Base-by-base conservation (phyloP, 2,797 vertebrate species). In the Eulemur coronatus region DNA sequence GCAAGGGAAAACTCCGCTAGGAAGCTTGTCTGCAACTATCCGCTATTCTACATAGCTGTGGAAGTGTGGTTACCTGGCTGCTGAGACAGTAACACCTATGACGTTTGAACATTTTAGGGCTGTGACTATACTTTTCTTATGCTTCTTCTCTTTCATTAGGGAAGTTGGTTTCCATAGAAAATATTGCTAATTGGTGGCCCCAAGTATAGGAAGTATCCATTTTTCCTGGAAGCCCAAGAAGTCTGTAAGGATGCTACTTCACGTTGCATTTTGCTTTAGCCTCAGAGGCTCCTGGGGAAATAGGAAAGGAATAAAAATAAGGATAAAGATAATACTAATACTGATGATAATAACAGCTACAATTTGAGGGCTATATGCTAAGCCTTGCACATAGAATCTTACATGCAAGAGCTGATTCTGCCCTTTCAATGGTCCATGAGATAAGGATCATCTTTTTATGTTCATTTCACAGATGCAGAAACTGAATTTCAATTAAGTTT, bases 51-150 rank as follows among this genome's bases (percentile, higher is more conserved):
- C 97, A 97, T 97, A 98, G 97, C 95, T 97, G 72, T 97, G 96
- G 96, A 97, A 97, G 94, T 75, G 35, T 98, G 95, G 97, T 97
- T 98, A 98, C 97, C 97, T 98, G 97, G 97, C 88, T 97, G 96
- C 98, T 98, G 98, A 98, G 98, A 98, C 97, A 98, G 98, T 98
- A 98, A 97, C 97, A 97, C 93, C 84, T 81, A 97, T 92, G 95
- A 97, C 95, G 88, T 97, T 95, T 70, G 97, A 98, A 96, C 97
- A 97, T 97, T 97, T 98, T 91, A 97, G 97, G 97, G 93, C 91
- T 97, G 96, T 98, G 98, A 98, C 97, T 98, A 98, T 98, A 97
- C 95, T 63, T 96, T 93, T 94, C 87, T 97, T 43, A 43, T 15
- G 14, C 80, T 91, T 55, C 41, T 80, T 81, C 43, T 96, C 89